Percentiles rank a stretch among this genome's conserved stretches.
phyloP scores from a whole-genome alignment of 37 sponge, comb jelly and placozoan species.

The Tethya wilhelma region DNA sequence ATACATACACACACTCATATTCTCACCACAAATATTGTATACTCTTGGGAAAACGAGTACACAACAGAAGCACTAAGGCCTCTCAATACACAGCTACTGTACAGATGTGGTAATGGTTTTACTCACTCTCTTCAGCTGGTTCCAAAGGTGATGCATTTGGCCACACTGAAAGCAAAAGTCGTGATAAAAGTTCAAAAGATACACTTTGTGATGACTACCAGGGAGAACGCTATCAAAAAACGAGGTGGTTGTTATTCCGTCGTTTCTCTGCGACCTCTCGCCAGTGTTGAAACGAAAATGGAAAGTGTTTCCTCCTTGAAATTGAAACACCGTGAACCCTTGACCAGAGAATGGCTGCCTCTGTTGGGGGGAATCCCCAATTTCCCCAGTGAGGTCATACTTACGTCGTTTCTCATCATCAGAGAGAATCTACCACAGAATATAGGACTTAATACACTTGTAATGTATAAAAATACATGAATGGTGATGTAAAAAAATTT shows the following conservation, averaged over 20 bases:
- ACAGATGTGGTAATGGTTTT: background rate
- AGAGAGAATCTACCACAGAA: slow-evolving; percentile 53
- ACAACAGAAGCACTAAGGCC: too few relatives aligned
- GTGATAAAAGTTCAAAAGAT: slow-evolving; percentile 63
- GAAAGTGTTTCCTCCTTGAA: slow-evolving; percentile 45
- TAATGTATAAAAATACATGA: background rate
- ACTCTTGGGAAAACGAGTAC: too few relatives aligned
- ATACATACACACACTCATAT: too few relatives aligned
- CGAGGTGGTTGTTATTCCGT: slow-evolving; percentile 20
- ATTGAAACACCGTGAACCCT: slow-evolving; percentile 49
- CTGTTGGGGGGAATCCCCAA: background rate
- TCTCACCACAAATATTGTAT: too few relatives aligned
- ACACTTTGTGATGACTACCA: slow-evolving; percentile 34
- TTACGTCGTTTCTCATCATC: slow-evolving; percentile 34
- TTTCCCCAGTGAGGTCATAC: slow-evolving; percentile 61
- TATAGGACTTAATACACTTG: background rate
- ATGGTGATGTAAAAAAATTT: background rate
- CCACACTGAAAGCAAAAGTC: slow-evolving; percentile 64
- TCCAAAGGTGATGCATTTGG: slow-evolving; percentile 41
- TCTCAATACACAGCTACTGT: background rate
- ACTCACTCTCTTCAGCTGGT: slow-evolving; percentile 57
- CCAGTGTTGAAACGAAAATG: slow-evolving; percentile 34
- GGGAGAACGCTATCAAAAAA: slow-evolving; percentile 54
- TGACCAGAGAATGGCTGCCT: slow-evolving; percentile 1
- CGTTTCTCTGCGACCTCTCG: slow-evolving; percentile 20